Percentiles rank a stretch among this genome's conserved stretches.
Evolutionary conservation across 2,797 vertebrate genomes (phyloP).

Genomic region (Tapirus indicus): DNA sequence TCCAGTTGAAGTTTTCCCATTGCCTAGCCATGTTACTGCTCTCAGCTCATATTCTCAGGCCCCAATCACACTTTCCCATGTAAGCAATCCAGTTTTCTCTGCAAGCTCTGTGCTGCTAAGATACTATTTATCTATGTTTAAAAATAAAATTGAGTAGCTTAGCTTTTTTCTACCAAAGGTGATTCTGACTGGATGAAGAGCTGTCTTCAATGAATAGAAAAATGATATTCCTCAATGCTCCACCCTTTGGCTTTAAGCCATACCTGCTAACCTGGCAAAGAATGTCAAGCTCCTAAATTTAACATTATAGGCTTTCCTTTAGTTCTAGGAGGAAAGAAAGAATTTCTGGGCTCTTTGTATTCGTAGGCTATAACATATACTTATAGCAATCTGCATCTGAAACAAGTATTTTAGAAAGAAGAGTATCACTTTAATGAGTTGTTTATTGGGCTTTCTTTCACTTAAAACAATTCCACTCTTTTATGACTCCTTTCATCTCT

Average conservation of each 20-base stretch:
- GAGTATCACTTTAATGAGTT: background rate
- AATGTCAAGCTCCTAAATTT: background rate
- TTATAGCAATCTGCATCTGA: background rate
- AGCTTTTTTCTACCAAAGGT: conserved; percentile 59
- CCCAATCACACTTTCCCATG: background rate
- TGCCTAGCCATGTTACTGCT: conserved; percentile 65
- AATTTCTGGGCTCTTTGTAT: background rate
- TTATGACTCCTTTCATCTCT: background rate
- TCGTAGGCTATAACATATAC: background rate
- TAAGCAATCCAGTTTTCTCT: conserved; percentile 44
- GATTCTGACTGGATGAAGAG: conserved; percentile 56
- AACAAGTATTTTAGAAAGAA: background rate
- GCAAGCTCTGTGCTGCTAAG: conserved; percentile 64
- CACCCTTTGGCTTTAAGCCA: background rate
- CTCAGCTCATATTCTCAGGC: conserved; percentile 16
- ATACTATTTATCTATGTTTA: conserved; percentile 64
- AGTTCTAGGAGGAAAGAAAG: background rate
- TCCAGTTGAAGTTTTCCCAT: conserved; percentile 83
- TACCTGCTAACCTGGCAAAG: background rate
- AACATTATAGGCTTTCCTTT: background rate
- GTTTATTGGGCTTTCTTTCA: conserved; percentile 13
- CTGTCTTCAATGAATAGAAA: conserved; percentile 30
- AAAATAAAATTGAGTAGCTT: conserved; percentile 80
- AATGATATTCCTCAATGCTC: background rate
- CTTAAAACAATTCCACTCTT: background rate